Base-by-base conservation (phyloP, 2,113 vertebrate species). In the Dermatemys mawii region DNA sequence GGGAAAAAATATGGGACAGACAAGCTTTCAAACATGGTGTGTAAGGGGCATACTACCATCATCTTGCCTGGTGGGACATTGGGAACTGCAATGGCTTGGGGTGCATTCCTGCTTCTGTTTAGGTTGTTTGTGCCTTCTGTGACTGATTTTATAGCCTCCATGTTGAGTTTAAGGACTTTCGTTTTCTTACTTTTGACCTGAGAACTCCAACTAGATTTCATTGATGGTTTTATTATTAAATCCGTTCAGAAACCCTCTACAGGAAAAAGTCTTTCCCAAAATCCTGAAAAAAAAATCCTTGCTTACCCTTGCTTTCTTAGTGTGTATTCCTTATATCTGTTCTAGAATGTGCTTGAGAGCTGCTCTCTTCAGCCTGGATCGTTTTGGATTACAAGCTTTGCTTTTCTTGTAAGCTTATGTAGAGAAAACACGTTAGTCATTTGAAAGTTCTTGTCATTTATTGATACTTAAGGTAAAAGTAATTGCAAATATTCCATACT, bases 141-240 rank as follows among this genome's bases (percentile, higher is more conserved):
- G 75, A 90, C 13, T 57, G 32, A n/a, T 84, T 90, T 92, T 95
- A 93, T 50, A 88, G 81, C 87, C 93, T 86, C 87, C 46, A 91
- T 92, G 87, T 67, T 87, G 50, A 93, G 79, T 91, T 53, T 83
- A 54, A 22, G 84, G 21, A 88, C 90, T 88, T 75, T 92, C 11
- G 89, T 86, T 88, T 88, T 35, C 32, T 84, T 88, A 35, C 84
- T 97, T 92, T 83, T 78, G 8, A 75, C 17, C 83, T 93, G 60
- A 78, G 38, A 81, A 50, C 86, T 85, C 84, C 90, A 44, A 85
- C 24, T 88, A 75, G 48, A 84, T 27, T 92, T 24, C 26, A 82
- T 87, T 46, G 46, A 8, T 46, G 46, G 46, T 46, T 57, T 86
- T 89, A n/a, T 89, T 95, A 88, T 80, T 73, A 27, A 51, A 22